Evolutionary conservation across 2,797 vertebrate species (phyloP), one percentile per base, ranked within the genome.

Genomic region (Sciaenops ocellatus): DNA sequence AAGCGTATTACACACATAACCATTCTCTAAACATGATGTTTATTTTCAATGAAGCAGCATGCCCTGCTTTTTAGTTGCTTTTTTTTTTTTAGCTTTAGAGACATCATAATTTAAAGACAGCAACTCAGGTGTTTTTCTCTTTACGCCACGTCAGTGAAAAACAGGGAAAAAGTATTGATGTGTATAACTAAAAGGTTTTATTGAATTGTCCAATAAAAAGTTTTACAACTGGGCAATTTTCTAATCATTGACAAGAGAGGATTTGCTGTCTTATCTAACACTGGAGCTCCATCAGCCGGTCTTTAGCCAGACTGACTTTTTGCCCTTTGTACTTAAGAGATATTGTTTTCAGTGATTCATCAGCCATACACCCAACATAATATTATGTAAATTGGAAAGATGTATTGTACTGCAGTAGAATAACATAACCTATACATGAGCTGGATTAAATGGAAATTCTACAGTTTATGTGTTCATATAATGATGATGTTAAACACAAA

Each of bases 111-210:
- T 83, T 47, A 70, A 63, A 71, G 22, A 87, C 62, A 73, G 47
- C 88, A 85, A 88, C 89, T 93, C 90, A 91, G 90, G 90, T 86
- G 84, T 81, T 89, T 83, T 83, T 73, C 61, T 85, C 71, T 74
- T 87, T 76, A 38, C 34, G 34, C 76, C 85, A 78, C 42, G 64
- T 86, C 77, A 76, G 50, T 30, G 59, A 83, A 72, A 82, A 72
- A 61, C 41, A 18, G 44, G 60, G 79, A 51, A 63, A n/a, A 44
- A 64, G n/a, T 76, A 78, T 80, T 74, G 69, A 26, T 74, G 18
- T 68, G 64, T 78, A 22, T 65, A 73, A 67, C 38, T 60, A 70
- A 83, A 56, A 66, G 10, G 30, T 76, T 82, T 22, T 50, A 55
- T 69, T 63, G 2, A 75, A 68, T 82, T 73, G 47, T 84, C 64